phyloP scores from a whole-genome alignment of 2,113 vertebrate species.

The Sclerurus mexicanus region DNA sequence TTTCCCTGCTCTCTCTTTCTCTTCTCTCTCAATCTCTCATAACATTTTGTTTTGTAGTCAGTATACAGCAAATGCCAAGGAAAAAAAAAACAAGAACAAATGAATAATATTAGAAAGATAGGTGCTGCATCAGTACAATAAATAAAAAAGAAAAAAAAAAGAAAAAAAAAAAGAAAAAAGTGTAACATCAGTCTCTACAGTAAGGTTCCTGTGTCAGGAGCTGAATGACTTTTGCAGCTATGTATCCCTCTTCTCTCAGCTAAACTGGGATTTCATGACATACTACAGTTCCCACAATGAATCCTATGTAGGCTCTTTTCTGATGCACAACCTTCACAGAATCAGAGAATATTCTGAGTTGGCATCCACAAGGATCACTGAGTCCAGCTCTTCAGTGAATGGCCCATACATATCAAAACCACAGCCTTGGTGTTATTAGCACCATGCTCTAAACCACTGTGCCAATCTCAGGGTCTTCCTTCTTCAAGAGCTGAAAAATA shows the following conservation, averaged over 20 bases:
- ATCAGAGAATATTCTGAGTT: background rate
- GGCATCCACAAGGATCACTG: background rate
- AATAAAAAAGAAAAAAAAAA: background rate
- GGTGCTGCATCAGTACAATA: background rate
- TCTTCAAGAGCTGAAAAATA: background rate
- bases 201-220: background rate
- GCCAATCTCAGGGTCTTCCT: background rate
- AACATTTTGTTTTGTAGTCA: background rate
- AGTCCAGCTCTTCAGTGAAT: background rate
- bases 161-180: too few relatives aligned
- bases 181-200: background rate
- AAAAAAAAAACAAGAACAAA: background rate
- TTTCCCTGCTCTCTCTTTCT: accelerated
- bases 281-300: background rate
- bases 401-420: background rate
- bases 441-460: background rate
- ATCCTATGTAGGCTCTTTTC: background rate
- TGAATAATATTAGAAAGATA: background rate
- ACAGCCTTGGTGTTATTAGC: background rate
- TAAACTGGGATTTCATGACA: background rate
- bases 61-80: background rate
- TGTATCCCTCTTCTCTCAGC: background rate
- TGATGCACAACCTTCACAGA: background rate
- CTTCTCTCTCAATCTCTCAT: background rate
- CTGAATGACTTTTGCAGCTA: background rate